phyloP scores from a whole-genome alignment of 2,113 vertebrate genomes.

The Pipra filicauda region DNA sequence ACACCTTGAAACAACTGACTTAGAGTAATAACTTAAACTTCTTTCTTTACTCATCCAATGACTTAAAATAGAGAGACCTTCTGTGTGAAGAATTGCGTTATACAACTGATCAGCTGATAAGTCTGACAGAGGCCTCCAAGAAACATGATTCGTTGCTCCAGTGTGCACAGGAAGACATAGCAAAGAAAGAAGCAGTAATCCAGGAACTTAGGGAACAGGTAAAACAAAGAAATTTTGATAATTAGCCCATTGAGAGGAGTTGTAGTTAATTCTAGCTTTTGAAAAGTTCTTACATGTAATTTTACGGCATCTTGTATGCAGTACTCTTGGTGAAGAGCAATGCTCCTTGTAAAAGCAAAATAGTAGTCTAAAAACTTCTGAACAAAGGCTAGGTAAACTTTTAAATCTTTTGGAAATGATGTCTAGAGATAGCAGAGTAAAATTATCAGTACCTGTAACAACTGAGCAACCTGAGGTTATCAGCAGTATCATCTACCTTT shows the following conservation, averaged over 20 bases:
- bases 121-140: slow-evolving; percentile 84
- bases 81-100: slow-evolving; percentile 88
- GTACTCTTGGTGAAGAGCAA: not conserved
- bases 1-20: not conserved
- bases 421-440: not conserved
- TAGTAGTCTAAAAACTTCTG: not conserved
- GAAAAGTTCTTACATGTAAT: not conserved
- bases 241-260: not conserved
- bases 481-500: not conserved
- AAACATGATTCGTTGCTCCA: slow-evolving; percentile 83
- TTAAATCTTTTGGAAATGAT: not conserved
- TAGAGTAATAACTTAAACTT: not conserved
- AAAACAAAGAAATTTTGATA: not conserved
- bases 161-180: slow-evolving; percentile 77
- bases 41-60: not conserved
- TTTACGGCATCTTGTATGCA: not conserved
- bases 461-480: not conserved
- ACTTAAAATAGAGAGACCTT: slow-evolving; percentile 81
- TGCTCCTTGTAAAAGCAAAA: not conserved
- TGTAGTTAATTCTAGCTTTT: not conserved
- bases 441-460: not conserved
- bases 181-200: slow-evolving; percentile 79
- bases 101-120: slow-evolving; percentile 84
- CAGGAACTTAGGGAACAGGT: slow-evolving; percentile 84
- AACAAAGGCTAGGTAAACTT: not conserved